These are phyloP conservation scores for Drosophila histrio DNA, from an alignment of 2,888 invertebrate genomes.

Conservation along the genomic window DNA sequence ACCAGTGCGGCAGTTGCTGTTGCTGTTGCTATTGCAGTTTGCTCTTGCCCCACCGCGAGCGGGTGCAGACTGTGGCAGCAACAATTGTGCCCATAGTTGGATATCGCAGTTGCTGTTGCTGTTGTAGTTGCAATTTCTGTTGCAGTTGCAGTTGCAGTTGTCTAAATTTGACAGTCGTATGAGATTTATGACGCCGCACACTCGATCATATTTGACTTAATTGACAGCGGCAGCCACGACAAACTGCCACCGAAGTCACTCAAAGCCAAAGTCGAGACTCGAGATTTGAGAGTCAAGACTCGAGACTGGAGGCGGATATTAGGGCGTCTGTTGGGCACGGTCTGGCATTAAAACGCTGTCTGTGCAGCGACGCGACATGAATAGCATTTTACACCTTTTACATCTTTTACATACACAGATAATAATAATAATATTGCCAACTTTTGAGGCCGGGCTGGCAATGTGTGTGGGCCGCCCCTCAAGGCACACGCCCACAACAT, in stretches of 20 bases:
- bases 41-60: background rate
- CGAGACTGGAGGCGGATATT: slow-evolving; percentile 27
- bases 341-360: slow-evolving; percentile 9
- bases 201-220: slow-evolving; percentile 78
- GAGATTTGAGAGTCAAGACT: background rate
- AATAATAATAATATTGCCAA: background rate
- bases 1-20: slow-evolving; percentile 33
- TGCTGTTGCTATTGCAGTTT: slow-evolving; percentile 1
- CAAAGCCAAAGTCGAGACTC: slow-evolving; percentile 4
- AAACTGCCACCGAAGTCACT: slow-evolving; percentile 68
- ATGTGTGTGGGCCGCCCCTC: slow-evolving; percentile 26
- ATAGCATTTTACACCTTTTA: slow-evolving; percentile 5
- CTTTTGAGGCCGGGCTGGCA: slow-evolving; percentile 52
- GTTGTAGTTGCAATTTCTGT: slow-evolving; percentile 3
- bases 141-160: slow-evolving; percentile 55
- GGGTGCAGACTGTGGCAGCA: background rate
- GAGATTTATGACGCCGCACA: slow-evolving; percentile 76
- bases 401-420: background rate
- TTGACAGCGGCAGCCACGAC: slow-evolving; percentile 68
- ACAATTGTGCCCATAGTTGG: slow-evolving; percentile 50
- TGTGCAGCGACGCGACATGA: slow-evolving; percentile 5
- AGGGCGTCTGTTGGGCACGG: slow-evolving; percentile 31
- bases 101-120: slow-evolving; percentile 29
- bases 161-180: slow-evolving; percentile 66
- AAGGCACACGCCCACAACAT: slow-evolving; percentile 3